phyloP scores from a whole-genome alignment of 2,113 vertebrate genomes.

The Cavia porcellus region DNA sequence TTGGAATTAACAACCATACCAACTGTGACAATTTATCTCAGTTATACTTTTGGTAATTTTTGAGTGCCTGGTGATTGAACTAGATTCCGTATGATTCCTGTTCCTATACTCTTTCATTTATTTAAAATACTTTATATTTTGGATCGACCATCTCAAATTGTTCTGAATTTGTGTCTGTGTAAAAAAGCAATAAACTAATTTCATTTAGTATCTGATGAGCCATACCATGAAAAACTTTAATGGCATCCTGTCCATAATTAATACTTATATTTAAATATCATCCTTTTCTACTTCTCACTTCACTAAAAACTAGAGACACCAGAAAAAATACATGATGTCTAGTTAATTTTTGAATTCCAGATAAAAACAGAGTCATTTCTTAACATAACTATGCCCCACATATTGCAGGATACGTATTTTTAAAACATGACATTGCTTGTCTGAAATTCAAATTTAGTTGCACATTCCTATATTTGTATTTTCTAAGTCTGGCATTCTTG shows the following conservation, averaged over 20 bases:
- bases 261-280: neutral
- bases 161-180: neutral
- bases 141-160: neutral
- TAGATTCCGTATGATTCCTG: constrained; percentile 5
- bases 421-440: constrained; percentile 14
- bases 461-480: neutral
- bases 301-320: constrained; percentile 6
- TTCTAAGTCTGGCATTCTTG: neutral
- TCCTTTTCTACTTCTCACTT: neutral
- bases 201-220: neutral
- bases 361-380: neutral
- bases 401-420: neutral
- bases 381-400: neutral
- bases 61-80: neutral
- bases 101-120: neutral
- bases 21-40: constrained; percentile 14
- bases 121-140: constrained; percentile 52
- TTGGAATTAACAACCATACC: neutral
- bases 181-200: constrained; percentile 1
- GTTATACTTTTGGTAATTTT: constrained; percentile 43
- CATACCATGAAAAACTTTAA: neutral
- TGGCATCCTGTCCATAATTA: constrained; percentile 40
- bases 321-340: neutral
- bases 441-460: constrained; percentile 45
- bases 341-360: constrained; percentile 42